Percentiles rank a stretch among this genome's conserved stretches.
Conservation (phyloP, 2,888 invertebrate species). For the Zele albiditarsus region DNA sequence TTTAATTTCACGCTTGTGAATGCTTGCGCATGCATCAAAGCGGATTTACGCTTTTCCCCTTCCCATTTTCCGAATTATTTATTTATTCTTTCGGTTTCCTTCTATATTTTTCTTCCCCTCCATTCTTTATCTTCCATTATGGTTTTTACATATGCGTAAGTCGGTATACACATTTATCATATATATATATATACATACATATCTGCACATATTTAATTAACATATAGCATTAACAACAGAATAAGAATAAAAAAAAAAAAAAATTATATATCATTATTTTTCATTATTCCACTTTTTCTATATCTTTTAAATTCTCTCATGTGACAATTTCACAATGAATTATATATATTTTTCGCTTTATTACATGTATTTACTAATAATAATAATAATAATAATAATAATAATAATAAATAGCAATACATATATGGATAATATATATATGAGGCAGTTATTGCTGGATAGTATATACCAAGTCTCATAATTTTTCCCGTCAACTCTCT, state of each 20-base stretch:
- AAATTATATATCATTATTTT: not conserved
- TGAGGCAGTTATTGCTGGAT: constrained; percentile 11
- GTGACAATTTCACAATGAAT: too few species aligned
- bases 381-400: not conserved
- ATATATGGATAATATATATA: not conserved
- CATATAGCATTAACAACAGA: not conserved
- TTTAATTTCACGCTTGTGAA: constrained; percentile 65
- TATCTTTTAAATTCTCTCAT: too few species aligned
- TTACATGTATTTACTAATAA: too few species aligned
- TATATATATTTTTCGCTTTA: not conserved
- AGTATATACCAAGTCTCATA: constrained; percentile 1
- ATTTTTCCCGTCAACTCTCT: constrained; percentile 13
- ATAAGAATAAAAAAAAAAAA: not conserved
- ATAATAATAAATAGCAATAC: not conserved
- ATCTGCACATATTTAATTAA: not conserved
- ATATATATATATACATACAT: too few species aligned
- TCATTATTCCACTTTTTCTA: not conserved
- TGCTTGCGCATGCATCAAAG: constrained; percentile 48
- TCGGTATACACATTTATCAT: too few species aligned
- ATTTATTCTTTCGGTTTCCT: not conserved
- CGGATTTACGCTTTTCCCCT: constrained; percentile 58
- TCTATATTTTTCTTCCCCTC: not conserved
- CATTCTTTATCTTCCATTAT: not conserved
- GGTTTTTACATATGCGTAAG: not conserved
- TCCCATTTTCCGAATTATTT: constrained; percentile 36